A percentile compares a stretch with the other conserved stretches of the same genome.
phyloP scores from a whole-genome alignment of 2,888 invertebrate species.

The Cephus rjabovi region DNA sequence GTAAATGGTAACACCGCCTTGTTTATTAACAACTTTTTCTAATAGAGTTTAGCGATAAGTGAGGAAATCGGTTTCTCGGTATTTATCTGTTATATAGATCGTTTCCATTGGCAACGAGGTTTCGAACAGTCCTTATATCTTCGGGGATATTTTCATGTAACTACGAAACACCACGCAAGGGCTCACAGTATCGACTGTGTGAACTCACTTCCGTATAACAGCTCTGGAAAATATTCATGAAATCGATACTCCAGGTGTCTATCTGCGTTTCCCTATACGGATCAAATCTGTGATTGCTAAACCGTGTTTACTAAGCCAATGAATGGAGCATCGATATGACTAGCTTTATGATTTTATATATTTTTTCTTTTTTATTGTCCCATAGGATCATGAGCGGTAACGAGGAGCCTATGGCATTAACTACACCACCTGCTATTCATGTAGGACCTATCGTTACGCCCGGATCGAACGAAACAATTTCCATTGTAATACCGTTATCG shows the following conservation, averaged over 20 bases:
- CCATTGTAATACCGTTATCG: conserved; percentile 60
- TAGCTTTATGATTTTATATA: background rate
- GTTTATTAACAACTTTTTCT: background rate
- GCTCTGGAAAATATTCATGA: background rate
- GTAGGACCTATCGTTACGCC: conserved; percentile 57
- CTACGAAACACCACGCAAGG: background rate
- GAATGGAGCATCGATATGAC: background rate
- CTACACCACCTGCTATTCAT: conserved; percentile 53
- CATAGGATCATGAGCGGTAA: conserved; percentile 37
- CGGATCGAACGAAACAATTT: conserved; percentile 55
- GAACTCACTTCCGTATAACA: background rate
- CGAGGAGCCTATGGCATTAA: conserved; percentile 46
- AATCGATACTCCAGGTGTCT: background rate
- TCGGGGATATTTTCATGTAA: background rate
- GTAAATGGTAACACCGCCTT: background rate
- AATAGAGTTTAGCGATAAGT: background rate
- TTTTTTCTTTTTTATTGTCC: background rate
- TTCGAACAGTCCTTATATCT: background rate
- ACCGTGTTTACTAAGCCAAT: background rate
- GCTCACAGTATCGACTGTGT: background rate
- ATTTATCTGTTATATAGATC: background rate
- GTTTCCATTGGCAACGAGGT: background rate
- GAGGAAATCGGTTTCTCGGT: background rate
- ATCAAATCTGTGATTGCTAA: background rate
- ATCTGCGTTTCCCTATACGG: background rate